These are phyloP conservation scores for Diadegma fenestrale DNA, from an alignment of 2,888 invertebrate genomes.

Conservation along the genomic window DNA sequence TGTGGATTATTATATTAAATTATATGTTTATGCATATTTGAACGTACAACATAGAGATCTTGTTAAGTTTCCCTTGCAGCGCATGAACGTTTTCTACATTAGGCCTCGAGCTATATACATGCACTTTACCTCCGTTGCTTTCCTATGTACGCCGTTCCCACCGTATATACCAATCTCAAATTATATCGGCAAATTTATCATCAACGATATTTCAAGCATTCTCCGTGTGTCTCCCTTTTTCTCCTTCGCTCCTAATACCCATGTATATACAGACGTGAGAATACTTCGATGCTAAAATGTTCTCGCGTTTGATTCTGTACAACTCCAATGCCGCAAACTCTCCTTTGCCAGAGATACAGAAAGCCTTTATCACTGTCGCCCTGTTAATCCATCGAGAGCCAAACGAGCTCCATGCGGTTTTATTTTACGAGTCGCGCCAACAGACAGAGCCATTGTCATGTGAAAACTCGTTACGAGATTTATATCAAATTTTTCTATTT, in stretches of 20 bases:
- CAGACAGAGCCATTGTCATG: constrained; percentile 34
- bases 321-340: not conserved
- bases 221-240: not conserved
- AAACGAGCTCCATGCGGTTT: constrained; percentile 29
- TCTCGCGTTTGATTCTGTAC: constrained; percentile 28
- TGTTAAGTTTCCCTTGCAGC: constrained; percentile 50
- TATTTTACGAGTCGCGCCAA: not conserved
- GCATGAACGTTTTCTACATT: constrained; percentile 45
- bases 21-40: constrained; percentile 22
- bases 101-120: constrained; percentile 33
- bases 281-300: constrained; percentile 12
- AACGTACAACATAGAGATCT: constrained; percentile 12
- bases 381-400: constrained; percentile 59
- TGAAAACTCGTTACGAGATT: constrained; percentile 36
- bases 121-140: constrained; percentile 34
- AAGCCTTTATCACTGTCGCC: constrained; percentile 60
- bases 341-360: constrained; percentile 19
- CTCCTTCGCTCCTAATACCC: not conserved
- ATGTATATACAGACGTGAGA: not conserved
- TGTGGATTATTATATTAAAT: constrained; percentile 19
- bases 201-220: constrained; percentile 63
- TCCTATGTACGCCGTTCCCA: constrained; percentile 20
- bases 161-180: constrained; percentile 61
- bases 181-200: constrained; percentile 69
- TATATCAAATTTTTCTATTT: not conserved